Evolutionary conservation across 2,797 vertebrate species (phyloP), one percentile per base, ranked within the genome.

Genomic region (Aldrovandia affinis): DNA sequence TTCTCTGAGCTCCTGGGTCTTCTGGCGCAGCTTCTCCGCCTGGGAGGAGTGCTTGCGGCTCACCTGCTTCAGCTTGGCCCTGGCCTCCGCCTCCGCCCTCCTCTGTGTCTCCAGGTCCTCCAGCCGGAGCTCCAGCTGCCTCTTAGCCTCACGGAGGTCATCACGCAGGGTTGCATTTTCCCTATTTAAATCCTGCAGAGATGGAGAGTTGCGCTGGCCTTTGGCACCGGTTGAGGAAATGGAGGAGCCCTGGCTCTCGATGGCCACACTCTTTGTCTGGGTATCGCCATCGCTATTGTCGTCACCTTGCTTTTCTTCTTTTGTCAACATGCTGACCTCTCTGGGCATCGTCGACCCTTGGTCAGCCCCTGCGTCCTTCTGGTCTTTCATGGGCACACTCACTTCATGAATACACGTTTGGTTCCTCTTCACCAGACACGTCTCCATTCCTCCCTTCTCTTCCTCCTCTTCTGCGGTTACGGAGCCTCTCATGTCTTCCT

Each of bases 41-140:
- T 93, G 93, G 47, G 85, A 89, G 3, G 93, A 87, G 18, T 91
- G 89, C 89, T 95, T 96, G 73, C 94, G 93, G 85, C 93, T 93
- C 3, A 95, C 91, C 90, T 96, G 95, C 84, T 96, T 96, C 28
- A 96, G 92, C 25, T 94, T 93, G 22, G 93, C 93, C 85, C 93
- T 92, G 57, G 95, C 89, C 88, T 96, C 95, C 0, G 92, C 47
- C 87, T 96, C 94, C 0, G 95, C 93, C 42, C 89, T 88, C 36
- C 95, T 91, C 80, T 96, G 95, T 7, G 82, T 78, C 88, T 96
- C 95, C 63, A 96, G 91, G 86, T 96, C 95, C 3, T 95, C 94
- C 47, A 96, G 89, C 5, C 95, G 89, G 55, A 86, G 93, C 87
- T 95, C 93, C 50, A 96, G 93, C 78, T 96, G 94, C 25, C 92